Base-by-base conservation (phyloP, 2,888 invertebrate genomes). In the Heliconius sara region DNA sequence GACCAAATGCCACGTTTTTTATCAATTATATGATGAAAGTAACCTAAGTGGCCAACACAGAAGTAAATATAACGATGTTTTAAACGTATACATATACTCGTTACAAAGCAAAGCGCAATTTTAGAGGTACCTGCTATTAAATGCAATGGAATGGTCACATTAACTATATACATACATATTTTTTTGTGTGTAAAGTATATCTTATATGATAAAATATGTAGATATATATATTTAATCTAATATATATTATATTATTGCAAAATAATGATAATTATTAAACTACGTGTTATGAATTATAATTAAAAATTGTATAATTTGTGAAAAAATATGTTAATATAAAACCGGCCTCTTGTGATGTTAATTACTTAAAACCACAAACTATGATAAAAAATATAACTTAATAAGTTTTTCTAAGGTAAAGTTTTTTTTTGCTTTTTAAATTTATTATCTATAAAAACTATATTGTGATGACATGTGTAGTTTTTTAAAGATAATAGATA, bases 61-160 rank as follows among this genome's bases (percentile, higher is more conserved):
- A 75, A 74, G 47, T 16, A 65, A 74, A 77, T 80, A 77, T 77
- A 39, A 70, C 19, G 65, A 70, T 71, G 39, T 65, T 67, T 66
- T 75, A 52, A 57, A 34, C 67, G 70, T 57, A 70, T 78, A 75
- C 78, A 71, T 27, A 75, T 71, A 57, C 60, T 60, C 34, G n/a
- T 60, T 73, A 39, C 19, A 34, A 34, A 34, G 25, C 34, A 73
- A 60, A 34, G 16, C 34, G 16, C 16, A 60, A 73, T 73, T 60
- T 60, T 73, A 34, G 57, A 13, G 34, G 16, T 22, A 60, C 73
- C 16, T 34, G 34, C n/a, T 73, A 25, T 73, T 60, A 60, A 34
- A 7, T 60, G 73, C 34, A 73, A 39, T 73, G 73, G 25, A 60
- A 60, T 72, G n/a, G 72, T 57, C 2, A 72, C 30, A 16, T 52